Base-by-base conservation (phyloP, 2,797 vertebrate species). In the Lateolabrax maculatus region DNA sequence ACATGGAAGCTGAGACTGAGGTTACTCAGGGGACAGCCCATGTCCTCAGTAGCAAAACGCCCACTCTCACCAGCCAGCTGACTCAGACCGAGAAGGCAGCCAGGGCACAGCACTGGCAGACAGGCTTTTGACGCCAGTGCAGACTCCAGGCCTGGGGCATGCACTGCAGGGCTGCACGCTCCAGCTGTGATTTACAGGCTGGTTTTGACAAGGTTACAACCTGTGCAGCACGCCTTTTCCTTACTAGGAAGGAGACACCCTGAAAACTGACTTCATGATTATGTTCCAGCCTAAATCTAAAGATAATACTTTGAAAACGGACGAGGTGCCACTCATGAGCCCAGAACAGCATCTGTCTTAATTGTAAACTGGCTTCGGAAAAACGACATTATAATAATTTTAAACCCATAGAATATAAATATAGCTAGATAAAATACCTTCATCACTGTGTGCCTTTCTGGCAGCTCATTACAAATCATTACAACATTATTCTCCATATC, bases 111-210 rank as follows among this genome's bases (percentile, higher is more conserved):
- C 44, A 9, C 58, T 81, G 34, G 21, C 67, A 85, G 55, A 70
- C 49, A 71, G 23, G 2, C 72, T 51, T 76, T 84, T 80, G 53
- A 84, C 80, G 41, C 36, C 39, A 66, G 62, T 21, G 51, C 57
- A 56, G 74, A 71, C 83, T 66, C 36, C 68, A 52, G 27, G 69
- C 27, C 49, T 55, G 76, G 75, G 86, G 83, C 37, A 77, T 84
- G 84, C 75, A 53, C 56, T 57, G 70, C 83, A 85, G 57, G 65
- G 51, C 77, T 58, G 51, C 3, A n/a, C 48, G 37, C 56, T 43
- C 64, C 48, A 57, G 74, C 76, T 84, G 74, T 94, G 94, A 95
- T 95, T 95, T 93, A 93, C 80, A 79, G 84, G 76, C 90, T 88
- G 81, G n/a, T 84, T 90, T 84, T 90, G 90, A 91, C 86, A 88